Base-by-base conservation (phyloP, 2,113 vertebrate species). In the Pungitius pungitius region DNA sequence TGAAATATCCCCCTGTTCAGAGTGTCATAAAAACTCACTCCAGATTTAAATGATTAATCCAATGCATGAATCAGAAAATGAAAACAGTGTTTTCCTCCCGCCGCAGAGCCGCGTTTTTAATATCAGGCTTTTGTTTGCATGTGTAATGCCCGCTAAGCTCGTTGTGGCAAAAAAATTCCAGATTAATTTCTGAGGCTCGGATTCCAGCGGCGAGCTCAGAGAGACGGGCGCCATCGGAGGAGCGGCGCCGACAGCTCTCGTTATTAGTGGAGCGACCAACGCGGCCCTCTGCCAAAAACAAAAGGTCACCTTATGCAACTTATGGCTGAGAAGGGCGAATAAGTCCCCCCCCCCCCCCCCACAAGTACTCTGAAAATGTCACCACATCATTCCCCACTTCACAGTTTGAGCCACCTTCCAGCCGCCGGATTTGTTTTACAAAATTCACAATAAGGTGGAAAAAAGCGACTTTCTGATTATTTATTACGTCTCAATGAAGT, bases 131-230 rank as follows among this genome's bases (percentile, higher is more conserved):
- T 90, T 91, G 86, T 93, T 89, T 89, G 88, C 84, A 75, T 84
- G 78, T 92, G 90, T 94, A 93, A 94, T 92, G 81, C 91, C 87
- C 77, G 66, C 85, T 93, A 93, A 93, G 87, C 92, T 91, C 85
- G 88, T 93, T 91, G 91, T 91, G 72, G 69, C 33, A 1, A 24
- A 1, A 24, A 64, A 78, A 80, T 81, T 86, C 67, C 80, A 86
- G 88, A 92, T 92, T 90, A 86, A 91, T 91, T 89, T 91, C 87
- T 84, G 84, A 78, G 81, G 88, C 80, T 77, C 51, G 85, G 68
- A 89, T 87, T 86, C 80, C 84, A 86, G 68, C 47, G 54, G 75
- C 60, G 80, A 89, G 69, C 54, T n/a, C n/a, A 62, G 77, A 65
- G 30, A 72, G 78, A 70, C 59, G 2, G 61, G 80, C 76, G 52